Evolutionary conservation across 2,797 vertebrate genomes (phyloP), one percentile per base, ranked within the genome.

Genomic region (Melanotaenia pygmaea): DNA sequence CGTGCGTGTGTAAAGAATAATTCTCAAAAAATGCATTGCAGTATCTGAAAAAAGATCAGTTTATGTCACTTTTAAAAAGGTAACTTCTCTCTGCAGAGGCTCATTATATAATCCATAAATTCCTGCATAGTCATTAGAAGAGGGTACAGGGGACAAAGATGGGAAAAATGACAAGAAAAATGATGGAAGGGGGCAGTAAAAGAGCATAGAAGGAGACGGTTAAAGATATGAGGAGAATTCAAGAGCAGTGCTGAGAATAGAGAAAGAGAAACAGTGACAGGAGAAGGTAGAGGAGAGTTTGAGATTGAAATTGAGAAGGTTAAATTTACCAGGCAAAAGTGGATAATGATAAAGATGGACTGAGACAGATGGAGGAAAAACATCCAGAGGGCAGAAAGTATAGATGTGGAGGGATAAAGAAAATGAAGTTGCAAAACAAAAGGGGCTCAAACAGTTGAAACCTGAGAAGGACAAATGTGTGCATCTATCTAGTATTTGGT

Each of bases 301-400:
- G 5, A 69, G 34, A 16, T 43, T 12, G 16, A 64, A 40, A 38
- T 16, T 0, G 3, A 24, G 28, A 59, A 6, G 6, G 53, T 10
- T 0, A 67, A 50, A 67, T 47, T 34, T 54, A 56, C 35, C 22
- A 24, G 8, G 4, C 13, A 26, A 30, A 8, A 34, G 2, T 12
- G 12, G 20, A 58, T 50, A 26, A 59, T 38, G 64, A 30, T 13
- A 63, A 32, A 47, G 64, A 80, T 72, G 66, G 32, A 77, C 32
- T 4, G 59, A 72, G 86, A 76, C 65, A 65, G 70, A 14, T 0
- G 26, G 38, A 69, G 70, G 72, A 20, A 34, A 67, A 69, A 76
- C 24, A 38, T 66, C 60, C 66, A 26, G 72, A 79, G 67, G 83
- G 76, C 18, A 58, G 28, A 83, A 62, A 80, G 62, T 2, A 82